Conservation (phyloP, 2,888 invertebrate genomes). For the Bruchidius siliquastri region DNA sequence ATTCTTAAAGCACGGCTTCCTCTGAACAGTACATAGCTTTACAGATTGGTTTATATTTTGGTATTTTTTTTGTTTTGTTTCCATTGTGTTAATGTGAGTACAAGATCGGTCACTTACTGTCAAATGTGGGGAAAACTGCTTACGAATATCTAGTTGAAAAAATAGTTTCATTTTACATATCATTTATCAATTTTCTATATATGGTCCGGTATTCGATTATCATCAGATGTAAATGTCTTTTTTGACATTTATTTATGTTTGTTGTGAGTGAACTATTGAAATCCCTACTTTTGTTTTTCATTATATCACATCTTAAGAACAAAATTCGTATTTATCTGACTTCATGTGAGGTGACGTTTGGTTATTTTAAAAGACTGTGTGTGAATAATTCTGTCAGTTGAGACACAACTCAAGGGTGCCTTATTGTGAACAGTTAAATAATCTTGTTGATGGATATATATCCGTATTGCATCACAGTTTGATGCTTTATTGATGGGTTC, state of each 20-base stretch:
- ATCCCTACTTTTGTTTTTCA: not conserved
- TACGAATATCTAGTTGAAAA: too few species aligned
- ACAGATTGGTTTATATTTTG: conserved; percentile 13
- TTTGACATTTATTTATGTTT: not conserved
- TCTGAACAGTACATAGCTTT: conserved; percentile 27
- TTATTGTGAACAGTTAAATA: not conserved
- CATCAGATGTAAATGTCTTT: too few species aligned
- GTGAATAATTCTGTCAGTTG: not conserved
- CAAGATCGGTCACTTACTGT: conserved; percentile 15
- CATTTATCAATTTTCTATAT: too few species aligned
- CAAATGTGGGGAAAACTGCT: too few species aligned
- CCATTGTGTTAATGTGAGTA: conserved; percentile 9
- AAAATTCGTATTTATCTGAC: too few species aligned
- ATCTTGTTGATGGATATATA: not conserved
- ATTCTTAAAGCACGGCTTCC: conserved; percentile 32
- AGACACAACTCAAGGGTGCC: not conserved
- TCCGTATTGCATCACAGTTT: not conserved
- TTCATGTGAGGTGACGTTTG: too few species aligned
- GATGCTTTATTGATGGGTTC: too few species aligned
- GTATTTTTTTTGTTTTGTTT: conserved; percentile 15
- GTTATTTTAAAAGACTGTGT: not conserved
- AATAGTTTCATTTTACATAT: too few species aligned
- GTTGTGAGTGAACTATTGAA: conserved; percentile 4
- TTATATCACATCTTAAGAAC: too few species aligned
- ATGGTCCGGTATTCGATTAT: too few species aligned